These are phyloP conservation scores for Escarpia spicata DNA, from an alignment of 2,888 invertebrate species.

Conservation along the genomic window DNA sequence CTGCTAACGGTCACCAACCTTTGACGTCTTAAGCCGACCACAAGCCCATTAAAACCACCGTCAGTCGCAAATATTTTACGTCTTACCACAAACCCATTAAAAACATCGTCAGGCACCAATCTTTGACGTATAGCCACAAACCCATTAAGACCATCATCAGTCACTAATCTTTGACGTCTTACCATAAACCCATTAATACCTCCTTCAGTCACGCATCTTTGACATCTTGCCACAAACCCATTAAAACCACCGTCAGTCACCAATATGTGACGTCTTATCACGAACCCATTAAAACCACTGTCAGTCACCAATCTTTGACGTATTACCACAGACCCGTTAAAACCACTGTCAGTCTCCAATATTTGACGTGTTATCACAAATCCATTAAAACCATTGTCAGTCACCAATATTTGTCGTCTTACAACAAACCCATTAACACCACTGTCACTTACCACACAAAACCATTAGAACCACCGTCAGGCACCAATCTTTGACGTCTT, in stretches of 20 bases:
- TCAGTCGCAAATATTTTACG: neutral
- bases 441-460: neutral
- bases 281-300: too few species aligned
- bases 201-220: neutral
- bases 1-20: neutral
- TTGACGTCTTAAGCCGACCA: neutral
- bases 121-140: neutral
- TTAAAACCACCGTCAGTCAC: too few species aligned
- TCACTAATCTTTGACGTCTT: neutral
- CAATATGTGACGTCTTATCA: too few species aligned
- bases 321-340: neutral
- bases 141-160: neutral
- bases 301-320: neutral
- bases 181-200: neutral
- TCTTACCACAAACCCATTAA: neutral
- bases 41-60: neutral
- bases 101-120: neutral
- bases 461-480: neutral
- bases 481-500: neutral
- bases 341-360: neutral
- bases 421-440: neutral
- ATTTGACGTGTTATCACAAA: neutral
- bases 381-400: neutral
- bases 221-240: neutral
- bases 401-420: neutral